Conservation (phyloP, 2,113 vertebrate genomes). For the Solenodon paradoxus region DNA sequence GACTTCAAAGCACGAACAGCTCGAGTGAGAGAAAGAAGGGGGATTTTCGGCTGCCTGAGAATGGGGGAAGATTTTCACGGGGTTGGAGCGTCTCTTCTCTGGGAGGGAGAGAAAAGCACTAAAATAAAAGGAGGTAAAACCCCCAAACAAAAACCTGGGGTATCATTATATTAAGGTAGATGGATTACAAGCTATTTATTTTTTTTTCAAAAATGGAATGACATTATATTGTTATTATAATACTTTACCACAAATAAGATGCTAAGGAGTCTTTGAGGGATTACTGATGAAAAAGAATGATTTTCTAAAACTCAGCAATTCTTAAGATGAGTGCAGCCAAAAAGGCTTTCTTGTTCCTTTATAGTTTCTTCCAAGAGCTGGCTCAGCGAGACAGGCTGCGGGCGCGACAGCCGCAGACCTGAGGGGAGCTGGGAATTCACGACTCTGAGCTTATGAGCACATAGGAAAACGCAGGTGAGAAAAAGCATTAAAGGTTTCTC, state of each 20-base stretch:
- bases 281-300: slow-evolving; percentile 6
- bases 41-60: background rate
- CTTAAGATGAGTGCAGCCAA: background rate
- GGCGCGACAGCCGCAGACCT: background rate
- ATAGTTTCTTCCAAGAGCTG: slow-evolving; percentile 30
- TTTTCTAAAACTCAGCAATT: slow-evolving; percentile 45
- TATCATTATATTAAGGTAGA: background rate
- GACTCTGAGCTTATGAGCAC: background rate
- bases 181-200: background rate
- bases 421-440: background rate
- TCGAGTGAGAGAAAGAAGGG: background rate
- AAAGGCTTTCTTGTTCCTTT: background rate
- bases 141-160: background rate
- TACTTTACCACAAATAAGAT: slow-evolving; percentile 10
- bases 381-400: background rate
- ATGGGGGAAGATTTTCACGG: background rate
- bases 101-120: background rate
- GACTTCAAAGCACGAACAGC: slow-evolving; percentile 51
- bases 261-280: slow-evolving; percentile 9
- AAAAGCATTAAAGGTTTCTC: background rate
- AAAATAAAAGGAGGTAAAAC: background rate
- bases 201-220: background rate
- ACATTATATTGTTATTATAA: slow-evolving; percentile 12
- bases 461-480: background rate
- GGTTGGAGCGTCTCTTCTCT: background rate